phyloP scores from a whole-genome alignment of 2,113 vertebrate species.

The Chaetops frenatus region DNA sequence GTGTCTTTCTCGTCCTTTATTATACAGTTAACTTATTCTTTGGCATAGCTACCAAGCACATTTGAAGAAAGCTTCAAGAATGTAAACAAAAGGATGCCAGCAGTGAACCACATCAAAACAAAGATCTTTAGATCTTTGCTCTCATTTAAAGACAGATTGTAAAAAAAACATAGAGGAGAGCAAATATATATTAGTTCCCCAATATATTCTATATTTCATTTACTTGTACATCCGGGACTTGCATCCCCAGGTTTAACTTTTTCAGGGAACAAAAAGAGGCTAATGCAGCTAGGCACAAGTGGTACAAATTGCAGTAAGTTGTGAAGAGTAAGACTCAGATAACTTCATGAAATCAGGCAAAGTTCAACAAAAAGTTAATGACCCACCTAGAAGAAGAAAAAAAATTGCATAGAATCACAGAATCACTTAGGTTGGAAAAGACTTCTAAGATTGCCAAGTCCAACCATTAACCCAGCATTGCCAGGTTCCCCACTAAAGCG shows the following conservation, averaged over 20 bases:
- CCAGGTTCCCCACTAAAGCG: neutral
- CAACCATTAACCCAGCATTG: neutral
- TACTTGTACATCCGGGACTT: neutral
- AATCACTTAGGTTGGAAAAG: neutral
- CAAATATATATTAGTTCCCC: neutral
- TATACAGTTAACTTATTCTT: neutral
- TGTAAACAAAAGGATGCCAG: neutral
- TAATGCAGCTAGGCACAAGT: neutral
- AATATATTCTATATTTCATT: neutral
- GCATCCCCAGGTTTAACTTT: neutral
- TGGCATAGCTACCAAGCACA: neutral
- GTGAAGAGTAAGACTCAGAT: neutral
- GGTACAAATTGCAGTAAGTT: neutral
- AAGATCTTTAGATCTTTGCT: neutral
- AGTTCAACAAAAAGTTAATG: neutral
- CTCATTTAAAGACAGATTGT: neutral
- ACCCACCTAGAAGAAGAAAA: neutral
- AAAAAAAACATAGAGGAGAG: neutral
- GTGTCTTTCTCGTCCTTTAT: neutral
- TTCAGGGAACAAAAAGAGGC: neutral
- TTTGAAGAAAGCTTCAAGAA: neutral
- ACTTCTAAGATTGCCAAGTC: neutral
- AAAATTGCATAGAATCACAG: neutral
- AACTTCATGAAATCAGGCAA: neutral
- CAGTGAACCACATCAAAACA: neutral